Evolutionary conservation across 2,797 vertebrate genomes (phyloP).

Genomic region (Pseudocheirus occidentalis): DNA sequence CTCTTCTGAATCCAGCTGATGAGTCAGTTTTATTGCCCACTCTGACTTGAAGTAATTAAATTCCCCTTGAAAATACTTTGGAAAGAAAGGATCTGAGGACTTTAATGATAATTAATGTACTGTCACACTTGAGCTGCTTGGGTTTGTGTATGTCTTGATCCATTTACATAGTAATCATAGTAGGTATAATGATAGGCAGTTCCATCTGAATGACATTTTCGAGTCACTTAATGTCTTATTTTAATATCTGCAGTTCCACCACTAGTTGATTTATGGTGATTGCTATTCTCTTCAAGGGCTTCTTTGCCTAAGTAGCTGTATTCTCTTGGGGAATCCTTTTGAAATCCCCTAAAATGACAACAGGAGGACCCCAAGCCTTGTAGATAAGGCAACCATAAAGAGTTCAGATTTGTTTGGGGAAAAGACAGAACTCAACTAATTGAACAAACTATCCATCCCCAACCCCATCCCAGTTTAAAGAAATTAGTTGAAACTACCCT

Average conservation of each 20-base stretch:
- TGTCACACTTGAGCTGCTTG: conserved; percentile 16
- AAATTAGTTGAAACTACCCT: background rate
- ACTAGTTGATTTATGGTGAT: conserved; percentile 55
- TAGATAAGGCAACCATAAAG: background rate
- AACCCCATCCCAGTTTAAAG: background rate
- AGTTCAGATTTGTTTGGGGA: background rate
- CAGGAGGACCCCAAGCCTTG: background rate
- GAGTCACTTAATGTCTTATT: conserved; percentile 56
- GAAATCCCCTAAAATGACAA: background rate
- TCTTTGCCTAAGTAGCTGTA: background rate
- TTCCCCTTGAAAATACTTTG: background rate
- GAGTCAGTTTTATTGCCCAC: conserved; percentile 8
- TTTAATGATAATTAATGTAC: conserved; percentile 35
- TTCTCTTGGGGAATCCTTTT: conserved; percentile 49
- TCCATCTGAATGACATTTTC: conserved; percentile 46
- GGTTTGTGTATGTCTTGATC: conserved; percentile 23
- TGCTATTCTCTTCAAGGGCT: conserved; percentile 33
- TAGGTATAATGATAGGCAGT: background rate
- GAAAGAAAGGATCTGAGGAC: conserved; percentile 12
- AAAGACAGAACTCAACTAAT: background rate
- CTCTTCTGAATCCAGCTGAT: background rate
- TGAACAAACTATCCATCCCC: background rate
- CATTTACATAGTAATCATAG: background rate
- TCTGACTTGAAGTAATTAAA: conserved; percentile 29
- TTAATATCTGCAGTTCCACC: conserved; percentile 33